phyloP scores from a whole-genome alignment of 2,888 invertebrate species.

The Stenotaenia linearis region DNA sequence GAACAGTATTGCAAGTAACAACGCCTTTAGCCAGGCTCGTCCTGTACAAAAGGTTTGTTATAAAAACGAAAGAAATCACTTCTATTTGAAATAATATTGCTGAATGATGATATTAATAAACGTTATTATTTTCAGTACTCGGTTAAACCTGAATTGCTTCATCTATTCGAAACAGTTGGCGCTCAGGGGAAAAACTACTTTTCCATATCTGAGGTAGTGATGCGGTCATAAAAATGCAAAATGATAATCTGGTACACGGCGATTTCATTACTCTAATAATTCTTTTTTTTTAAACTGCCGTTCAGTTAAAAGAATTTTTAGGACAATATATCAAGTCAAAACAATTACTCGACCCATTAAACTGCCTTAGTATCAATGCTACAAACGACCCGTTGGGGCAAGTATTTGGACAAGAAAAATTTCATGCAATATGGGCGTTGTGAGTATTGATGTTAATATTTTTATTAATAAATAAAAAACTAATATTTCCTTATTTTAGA shows the following conservation, averaged over 20 bases:
- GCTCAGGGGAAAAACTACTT: neutral
- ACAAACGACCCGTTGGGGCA: conserved; percentile 34
- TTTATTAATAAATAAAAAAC: neutral
- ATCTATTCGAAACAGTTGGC: neutral
- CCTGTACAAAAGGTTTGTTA: neutral
- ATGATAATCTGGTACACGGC: neutral
- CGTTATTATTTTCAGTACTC: neutral
- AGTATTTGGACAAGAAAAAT: conserved; percentile 32
- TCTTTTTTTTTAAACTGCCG: neutral
- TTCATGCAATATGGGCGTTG: conserved; percentile 28
- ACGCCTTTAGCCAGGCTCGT: neutral
- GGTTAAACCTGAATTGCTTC: conserved; percentile 14
- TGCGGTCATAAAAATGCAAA: neutral
- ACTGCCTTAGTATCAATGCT: conserved; percentile 28
- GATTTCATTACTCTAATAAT: neutral
- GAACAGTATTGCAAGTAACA: neutral
- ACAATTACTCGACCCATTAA: neutral
- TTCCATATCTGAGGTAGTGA: neutral
- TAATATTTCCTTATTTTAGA: neutral
- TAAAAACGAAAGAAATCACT: too few species aligned
- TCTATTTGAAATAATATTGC: too few species aligned
- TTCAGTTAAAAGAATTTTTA: neutral
- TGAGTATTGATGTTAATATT: conserved; percentile 29
- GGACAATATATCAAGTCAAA: neutral
- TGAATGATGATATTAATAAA: neutral